A percentile compares a stretch with the other conserved stretches of the same genome.
phyloP scores from a whole-genome alignment of 2,888 invertebrate species.

The Dynastes grantii region DNA sequence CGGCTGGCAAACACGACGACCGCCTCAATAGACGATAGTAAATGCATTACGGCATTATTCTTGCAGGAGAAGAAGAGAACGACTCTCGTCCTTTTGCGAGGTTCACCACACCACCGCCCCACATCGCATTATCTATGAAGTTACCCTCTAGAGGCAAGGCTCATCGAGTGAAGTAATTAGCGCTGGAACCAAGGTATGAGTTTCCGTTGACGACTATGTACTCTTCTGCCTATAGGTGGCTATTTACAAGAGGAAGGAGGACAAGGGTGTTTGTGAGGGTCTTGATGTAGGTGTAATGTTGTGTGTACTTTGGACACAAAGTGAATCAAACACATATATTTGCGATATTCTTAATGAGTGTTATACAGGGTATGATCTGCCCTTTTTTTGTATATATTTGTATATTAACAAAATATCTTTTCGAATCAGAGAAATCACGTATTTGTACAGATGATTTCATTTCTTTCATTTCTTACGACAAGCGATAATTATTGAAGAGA shows the following conservation, averaged over 20 bases:
- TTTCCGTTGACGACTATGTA: neutral
- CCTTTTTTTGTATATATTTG: too few species aligned
- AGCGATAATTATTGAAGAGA: too few species aligned
- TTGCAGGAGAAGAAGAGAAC: neutral
- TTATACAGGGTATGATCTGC: too few species aligned
- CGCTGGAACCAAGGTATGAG: neutral
- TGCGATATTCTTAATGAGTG: neutral
- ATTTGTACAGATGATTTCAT: too few species aligned
- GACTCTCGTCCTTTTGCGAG: too few species aligned
- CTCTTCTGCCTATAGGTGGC: neutral
- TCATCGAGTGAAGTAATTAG: conserved; percentile 13
- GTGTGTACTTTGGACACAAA: neutral
- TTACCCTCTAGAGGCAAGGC: neutral
- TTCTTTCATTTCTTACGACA: too few species aligned
- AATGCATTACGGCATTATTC: conserved; percentile 13
- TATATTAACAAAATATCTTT: too few species aligned
- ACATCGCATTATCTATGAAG: neutral
- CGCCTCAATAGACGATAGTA: conserved; percentile 1
- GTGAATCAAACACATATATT: neutral
- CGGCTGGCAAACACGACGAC: neutral
- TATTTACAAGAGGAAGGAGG: neutral
- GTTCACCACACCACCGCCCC: neutral
- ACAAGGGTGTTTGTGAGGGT: too few species aligned
- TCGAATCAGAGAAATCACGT: too few species aligned
- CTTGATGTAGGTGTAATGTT: neutral